A percentile compares a stretch with the other conserved stretches of the same genome.
phyloP scores from a whole-genome alignment of 2,113 vertebrate genomes.

The Empidonax traillii region DNA sequence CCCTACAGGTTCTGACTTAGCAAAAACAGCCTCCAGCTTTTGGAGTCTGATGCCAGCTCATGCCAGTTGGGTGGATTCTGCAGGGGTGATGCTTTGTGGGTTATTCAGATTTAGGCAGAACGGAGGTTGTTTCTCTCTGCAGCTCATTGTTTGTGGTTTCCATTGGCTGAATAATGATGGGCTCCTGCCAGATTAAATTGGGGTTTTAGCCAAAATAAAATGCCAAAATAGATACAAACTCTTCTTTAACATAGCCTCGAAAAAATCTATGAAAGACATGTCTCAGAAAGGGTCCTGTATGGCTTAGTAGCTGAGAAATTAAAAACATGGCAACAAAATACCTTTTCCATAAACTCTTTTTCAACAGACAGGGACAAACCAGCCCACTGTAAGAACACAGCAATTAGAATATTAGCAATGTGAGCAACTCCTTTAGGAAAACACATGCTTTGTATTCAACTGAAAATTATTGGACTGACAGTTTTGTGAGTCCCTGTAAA shows the following conservation, averaged over 20 bases:
- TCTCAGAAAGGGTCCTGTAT: not conserved
- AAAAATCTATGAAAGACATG: rapidly evolving
- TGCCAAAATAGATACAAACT: not conserved
- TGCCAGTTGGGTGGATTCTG: not conserved
- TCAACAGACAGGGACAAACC: not conserved
- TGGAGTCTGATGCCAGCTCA: not conserved
- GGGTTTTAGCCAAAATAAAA: not conserved
- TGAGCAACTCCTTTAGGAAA: not conserved
- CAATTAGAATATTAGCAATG: not conserved
- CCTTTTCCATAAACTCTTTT: not conserved
- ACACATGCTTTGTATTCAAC: rapidly evolving
- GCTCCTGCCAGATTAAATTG: not conserved
- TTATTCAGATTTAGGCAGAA: not conserved
- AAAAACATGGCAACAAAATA: not conserved
- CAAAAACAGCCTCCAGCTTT: not conserved
- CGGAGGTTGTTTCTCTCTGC: not conserved
- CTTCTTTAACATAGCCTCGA: not conserved
- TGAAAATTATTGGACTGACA: not conserved
- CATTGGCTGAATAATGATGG: not conserved
- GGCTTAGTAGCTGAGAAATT: not conserved
- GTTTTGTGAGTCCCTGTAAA: not conserved
- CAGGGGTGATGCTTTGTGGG: rapidly evolving
- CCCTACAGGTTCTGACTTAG: not conserved
- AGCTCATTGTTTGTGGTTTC: not conserved
- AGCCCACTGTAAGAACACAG: not conserved